Percentiles rank a stretch among this genome's conserved stretches.
Conservation (phyloP, 2,888 invertebrate genomes). For the Cosmorhoe ocellata region DNA sequence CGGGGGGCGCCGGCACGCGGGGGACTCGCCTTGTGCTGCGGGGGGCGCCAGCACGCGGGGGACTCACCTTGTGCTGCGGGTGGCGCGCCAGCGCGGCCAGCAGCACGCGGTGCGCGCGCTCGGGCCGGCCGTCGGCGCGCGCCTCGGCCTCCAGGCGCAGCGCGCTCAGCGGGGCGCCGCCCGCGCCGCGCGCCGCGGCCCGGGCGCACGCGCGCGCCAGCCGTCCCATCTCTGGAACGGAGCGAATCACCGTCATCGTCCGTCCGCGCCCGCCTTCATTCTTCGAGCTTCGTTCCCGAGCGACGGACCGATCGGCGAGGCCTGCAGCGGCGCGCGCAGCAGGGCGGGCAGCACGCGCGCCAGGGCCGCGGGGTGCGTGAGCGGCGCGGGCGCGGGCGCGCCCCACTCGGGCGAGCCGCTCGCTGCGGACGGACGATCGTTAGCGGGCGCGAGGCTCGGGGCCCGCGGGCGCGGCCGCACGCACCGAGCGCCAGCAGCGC, state of each 20-base stretch:
- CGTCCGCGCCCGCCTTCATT: too few species aligned
- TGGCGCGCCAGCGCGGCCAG: conserved; percentile 79
- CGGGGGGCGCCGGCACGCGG: not conserved
- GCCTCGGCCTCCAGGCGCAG: conserved; percentile 36
- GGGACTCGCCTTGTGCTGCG: conserved; percentile 41
- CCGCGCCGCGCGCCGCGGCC: conserved; percentile 17
- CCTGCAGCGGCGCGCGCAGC: conserved; percentile 38
- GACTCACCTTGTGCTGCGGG: conserved; percentile 44
- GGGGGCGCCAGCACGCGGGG: not conserved
- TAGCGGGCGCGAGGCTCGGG: conserved; percentile 46
- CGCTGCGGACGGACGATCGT: conserved; percentile 31
- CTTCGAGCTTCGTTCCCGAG: too few species aligned
- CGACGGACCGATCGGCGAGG: conserved; percentile 20
- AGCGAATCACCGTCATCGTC: too few species aligned
- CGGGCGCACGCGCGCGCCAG: conserved; percentile 27
- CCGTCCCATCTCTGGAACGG: conserved; percentile 22
- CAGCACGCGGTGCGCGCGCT: conserved; percentile 35
- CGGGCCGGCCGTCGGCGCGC: conserved; percentile 32
- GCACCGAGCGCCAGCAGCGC: conserved; percentile 43
- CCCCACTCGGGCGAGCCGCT: conserved; percentile 8
- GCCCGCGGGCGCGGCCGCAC: too few species aligned
- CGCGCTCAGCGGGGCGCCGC: conserved; percentile 33
- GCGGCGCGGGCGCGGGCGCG: conserved; percentile 33
- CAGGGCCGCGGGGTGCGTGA: conserved; percentile 31
- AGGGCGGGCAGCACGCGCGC: conserved; percentile 41